A percentile compares a stretch with the other conserved stretches of the same genome.
Evolutionary conservation across 2,888 invertebrate species (phyloP).

Genomic region (Amorpha juglandis): DNA sequence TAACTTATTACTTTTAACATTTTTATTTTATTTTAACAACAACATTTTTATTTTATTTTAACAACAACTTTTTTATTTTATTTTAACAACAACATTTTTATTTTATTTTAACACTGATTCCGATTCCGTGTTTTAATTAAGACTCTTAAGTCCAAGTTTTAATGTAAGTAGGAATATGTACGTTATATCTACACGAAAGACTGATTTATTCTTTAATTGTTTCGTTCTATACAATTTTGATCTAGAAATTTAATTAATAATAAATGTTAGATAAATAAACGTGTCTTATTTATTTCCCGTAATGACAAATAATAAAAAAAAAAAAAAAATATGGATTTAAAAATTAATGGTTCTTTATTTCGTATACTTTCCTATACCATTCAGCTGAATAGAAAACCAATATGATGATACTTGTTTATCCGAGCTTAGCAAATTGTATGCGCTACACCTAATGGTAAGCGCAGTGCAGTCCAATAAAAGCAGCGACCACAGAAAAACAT

Average conservation of each 20-base stretch:
- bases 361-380: no score
- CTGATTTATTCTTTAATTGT: constrained; percentile 73
- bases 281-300: constrained; percentile 36
- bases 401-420: no score
- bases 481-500: no score
- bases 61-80: background rate
- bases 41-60: background rate
- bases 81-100: background rate
- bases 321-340: no score
- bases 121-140: constrained; percentile 19
- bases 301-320: background rate
- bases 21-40: background rate
- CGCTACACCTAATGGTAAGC: no score
- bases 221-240: constrained; percentile 69
- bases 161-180: constrained; percentile 55
- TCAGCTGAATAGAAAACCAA: no score
- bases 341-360: no score
- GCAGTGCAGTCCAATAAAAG: no score
- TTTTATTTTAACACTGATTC: background rate
- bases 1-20: no score
- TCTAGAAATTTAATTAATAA: constrained; percentile 54
- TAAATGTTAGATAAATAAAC: constrained; percentile 67
- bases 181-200: constrained; percentile 75
- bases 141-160: constrained; percentile 40
- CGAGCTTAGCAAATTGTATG: no score